phyloP scores from a whole-genome alignment of 2,797 vertebrate genomes.

The Pipistrellus pipistrellus region DNA sequence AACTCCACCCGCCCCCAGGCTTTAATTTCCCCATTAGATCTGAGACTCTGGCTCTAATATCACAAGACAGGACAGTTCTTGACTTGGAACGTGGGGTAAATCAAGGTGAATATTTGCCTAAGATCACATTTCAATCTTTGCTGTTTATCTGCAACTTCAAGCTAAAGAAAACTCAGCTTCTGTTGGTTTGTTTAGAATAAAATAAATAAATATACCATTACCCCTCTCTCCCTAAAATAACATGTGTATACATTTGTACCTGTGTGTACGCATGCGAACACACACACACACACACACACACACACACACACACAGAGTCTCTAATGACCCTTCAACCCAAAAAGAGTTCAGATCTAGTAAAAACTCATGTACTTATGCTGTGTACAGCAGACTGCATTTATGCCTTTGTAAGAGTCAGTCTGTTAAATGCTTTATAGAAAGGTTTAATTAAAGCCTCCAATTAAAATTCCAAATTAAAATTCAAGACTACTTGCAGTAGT shows the following conservation, averaged over 20 bases:
- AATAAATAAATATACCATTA: not conserved
- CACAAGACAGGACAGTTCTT: not conserved
- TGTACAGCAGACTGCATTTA: not conserved
- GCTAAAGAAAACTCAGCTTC: not conserved
- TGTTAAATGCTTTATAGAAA: not conserved
- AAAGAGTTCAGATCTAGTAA: not conserved
- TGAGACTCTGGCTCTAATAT: not conserved
- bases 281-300: not conserved
- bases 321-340: not conserved
- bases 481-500: conserved; percentile 49
- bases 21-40: conserved; percentile 4
- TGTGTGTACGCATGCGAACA: rapidly evolving
- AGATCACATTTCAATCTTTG: not conserved
- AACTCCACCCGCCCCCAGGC: not conserved
- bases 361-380: not conserved
- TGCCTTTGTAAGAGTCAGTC: not conserved
- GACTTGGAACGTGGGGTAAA: not conserved
- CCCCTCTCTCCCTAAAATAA: not conserved
- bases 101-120: not conserved
- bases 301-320: not conserved
- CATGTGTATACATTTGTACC: not conserved
- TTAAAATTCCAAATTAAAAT: conserved; percentile 58
- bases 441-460: conserved; percentile 25
- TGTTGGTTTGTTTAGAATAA: not conserved
- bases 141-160: not conserved